Evolutionary conservation across 2,797 vertebrate species (phyloP).

Genomic region (Garrulus glandarius): DNA sequence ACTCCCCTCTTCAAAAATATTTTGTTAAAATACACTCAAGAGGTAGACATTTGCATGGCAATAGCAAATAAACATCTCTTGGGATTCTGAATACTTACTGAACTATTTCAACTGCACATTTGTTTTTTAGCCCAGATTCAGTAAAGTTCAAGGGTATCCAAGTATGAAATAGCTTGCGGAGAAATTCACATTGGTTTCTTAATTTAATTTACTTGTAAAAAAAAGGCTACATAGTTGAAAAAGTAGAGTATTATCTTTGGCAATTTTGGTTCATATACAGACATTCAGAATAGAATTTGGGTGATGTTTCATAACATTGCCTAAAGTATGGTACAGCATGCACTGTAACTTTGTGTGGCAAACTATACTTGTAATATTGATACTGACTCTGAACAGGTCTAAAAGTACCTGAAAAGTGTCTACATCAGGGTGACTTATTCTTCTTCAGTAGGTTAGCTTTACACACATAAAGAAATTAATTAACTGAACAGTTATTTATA

Average conservation of each 20-base stretch:
- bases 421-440: background rate
- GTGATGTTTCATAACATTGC: background rate
- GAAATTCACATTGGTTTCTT: constrained; percentile 67
- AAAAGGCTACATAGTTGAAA: constrained; percentile 36
- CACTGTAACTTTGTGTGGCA: background rate
- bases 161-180: constrained; percentile 70
- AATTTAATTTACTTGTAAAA: constrained; percentile 69
- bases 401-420: background rate
- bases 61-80: constrained; percentile 50
- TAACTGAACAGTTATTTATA: background rate
- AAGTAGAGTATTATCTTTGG: constrained; percentile 40
- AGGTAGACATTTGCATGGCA: constrained; percentile 19
- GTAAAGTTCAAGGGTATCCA: constrained; percentile 76
- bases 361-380: background rate
- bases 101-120: constrained; percentile 60
- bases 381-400: background rate
- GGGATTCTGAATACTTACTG: constrained; percentile 54
- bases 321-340: background rate
- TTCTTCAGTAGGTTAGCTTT: background rate
- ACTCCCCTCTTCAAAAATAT: background rate
- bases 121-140: constrained; percentile 60
- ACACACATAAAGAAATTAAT: background rate
- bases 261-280: constrained; percentile 58
- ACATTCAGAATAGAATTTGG: constrained; percentile 2
- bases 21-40: background rate